A percentile compares a stretch with the other conserved stretches of the same genome.
Conservation (phyloP, 2,797 vertebrate genomes). For the Myiotriccus ornatus region DNA sequence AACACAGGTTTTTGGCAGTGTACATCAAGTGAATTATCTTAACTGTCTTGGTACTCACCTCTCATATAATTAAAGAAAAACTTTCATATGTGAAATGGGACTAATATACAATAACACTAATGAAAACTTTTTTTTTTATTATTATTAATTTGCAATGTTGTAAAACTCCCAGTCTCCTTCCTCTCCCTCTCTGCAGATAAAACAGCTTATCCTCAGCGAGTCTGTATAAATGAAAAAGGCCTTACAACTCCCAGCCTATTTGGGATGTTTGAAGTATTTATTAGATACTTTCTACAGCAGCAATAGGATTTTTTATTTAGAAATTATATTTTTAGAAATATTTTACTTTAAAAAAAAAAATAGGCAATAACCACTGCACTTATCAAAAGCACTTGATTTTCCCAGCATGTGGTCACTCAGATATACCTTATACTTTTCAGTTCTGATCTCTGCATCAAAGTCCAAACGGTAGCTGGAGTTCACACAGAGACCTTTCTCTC, state of each 20-base stretch:
- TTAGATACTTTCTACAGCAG: neutral
- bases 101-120: slow-evolving; percentile 3
- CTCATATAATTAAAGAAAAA: slow-evolving; percentile 44
- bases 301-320: neutral
- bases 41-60: slow-evolving; percentile 24
- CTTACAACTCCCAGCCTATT: neutral
- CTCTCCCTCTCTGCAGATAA: neutral
- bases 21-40: slow-evolving; percentile 47
- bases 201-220: neutral
- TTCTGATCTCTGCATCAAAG: neutral
- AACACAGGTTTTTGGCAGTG: slow-evolving; percentile 46
- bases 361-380: neutral
- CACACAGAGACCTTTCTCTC: neutral
- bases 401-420: neutral
- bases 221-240: slow-evolving; percentile 11
- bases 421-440: neutral
- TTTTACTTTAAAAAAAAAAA: neutral
- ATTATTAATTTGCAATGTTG: neutral
- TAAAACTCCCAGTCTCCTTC: neutral
- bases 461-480: neutral
- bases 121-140: neutral
- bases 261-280: slow-evolving; percentile 8
- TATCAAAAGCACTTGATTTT: neutral
- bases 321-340: neutral
- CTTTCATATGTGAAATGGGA: neutral